phyloP scores from a whole-genome alignment of 2,113 vertebrate genomes.

The Pseudonaja textilis region DNA sequence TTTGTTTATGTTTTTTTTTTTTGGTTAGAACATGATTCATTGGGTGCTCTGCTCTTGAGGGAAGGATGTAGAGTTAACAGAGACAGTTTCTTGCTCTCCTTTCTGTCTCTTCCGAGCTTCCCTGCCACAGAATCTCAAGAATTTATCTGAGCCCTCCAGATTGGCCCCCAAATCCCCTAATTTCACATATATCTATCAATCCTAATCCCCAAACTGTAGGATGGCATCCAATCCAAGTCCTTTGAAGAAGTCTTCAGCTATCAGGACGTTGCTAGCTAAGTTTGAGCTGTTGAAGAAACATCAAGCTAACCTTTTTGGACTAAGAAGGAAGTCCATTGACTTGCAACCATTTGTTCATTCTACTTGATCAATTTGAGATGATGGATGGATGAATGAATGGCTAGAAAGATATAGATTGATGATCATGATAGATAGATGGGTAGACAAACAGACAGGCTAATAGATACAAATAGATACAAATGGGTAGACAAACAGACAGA shows the following conservation, averaged over 20 bases:
- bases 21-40: conserved; percentile 40
- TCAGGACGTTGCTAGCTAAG: not conserved
- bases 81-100: conserved; percentile 29
- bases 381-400: too few species aligned
- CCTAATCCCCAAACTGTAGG: not conserved
- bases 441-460: not conserved
- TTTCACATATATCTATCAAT: not conserved
- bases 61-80: conserved; percentile 30
- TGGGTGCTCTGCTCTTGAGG: conserved; percentile 31
- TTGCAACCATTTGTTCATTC: not conserved
- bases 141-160: not conserved
- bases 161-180: not conserved
- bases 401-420: too few species aligned
- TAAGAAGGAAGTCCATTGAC: not conserved
- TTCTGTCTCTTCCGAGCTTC: not conserved
- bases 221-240: not conserved
- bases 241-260: not conserved
- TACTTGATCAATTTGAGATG: not conserved
- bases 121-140: not conserved
- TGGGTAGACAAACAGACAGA: too few species aligned
- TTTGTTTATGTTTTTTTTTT: conserved; percentile 32
- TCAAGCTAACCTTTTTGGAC: not conserved
- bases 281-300: not conserved
- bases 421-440: not conserved
- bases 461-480: too few species aligned